Base-by-base conservation (phyloP, 2,113 vertebrate species). In the Melanotaenia duboulayi region DNA sequence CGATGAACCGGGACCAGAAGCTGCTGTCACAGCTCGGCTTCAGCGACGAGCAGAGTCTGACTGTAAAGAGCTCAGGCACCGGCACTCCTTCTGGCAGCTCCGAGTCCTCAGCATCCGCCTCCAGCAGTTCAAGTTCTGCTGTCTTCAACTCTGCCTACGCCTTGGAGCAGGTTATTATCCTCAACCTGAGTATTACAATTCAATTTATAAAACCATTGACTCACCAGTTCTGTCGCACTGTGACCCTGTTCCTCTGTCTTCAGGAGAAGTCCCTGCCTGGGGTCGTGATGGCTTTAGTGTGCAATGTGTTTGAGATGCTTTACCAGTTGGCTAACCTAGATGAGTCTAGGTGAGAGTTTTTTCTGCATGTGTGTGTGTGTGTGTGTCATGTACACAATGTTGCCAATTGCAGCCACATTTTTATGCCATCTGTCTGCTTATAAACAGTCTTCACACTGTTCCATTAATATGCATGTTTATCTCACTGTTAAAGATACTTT, bases 221-320 rank as follows among this genome's bases (percentile, higher is more conserved):
- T 28, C 23, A 10, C 23, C 8, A 1, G 46, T 39, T 60, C 56
- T 65, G 40, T 76, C 60, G 50, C 51, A 11, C 19, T 56, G 19
- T 63, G 8, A 11, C 0, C 7, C 4, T 67, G 76, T 80, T 76
- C 28, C 11, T 85, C 12, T 72, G 20, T 90, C 66, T 72, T 60
- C 81, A 99, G 98, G 98, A 99, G 90, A 99, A 99, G 72, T 98
- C 97, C 16, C 94, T 99, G 25, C 98, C 98, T 22, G 98, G 98
- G 25, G 97, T 99, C 32, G 98, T 99, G 81, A 99, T 99, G 98
- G 98, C 98, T 16, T 92, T 99, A 0, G 97, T 99, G 58, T 99
- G 97, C 76, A 99, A 98, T 37, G 97, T 99, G 22, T 99, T 99
- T 85, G 97, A 99, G 90, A 99, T 99, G 97, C 96, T 99, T 55